Conservation (phyloP, 2,113 vertebrate genomes). For the Chunga burmeisteri region DNA sequence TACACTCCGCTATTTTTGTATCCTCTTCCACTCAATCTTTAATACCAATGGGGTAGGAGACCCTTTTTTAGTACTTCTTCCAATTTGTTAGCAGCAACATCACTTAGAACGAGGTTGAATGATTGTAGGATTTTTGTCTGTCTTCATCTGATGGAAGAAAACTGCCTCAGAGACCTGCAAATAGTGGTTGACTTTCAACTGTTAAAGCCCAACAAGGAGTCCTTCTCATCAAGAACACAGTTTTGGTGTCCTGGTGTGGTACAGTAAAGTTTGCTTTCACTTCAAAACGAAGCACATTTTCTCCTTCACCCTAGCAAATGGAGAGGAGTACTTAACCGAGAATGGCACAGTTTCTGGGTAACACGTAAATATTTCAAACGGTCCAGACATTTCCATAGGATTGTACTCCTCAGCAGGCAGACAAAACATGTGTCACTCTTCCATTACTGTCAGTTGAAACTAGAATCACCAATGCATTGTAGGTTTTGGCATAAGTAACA, state of each 20-base stretch:
- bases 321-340: background rate
- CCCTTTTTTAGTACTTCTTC: background rate
- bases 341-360: background rate
- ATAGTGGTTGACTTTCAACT: background rate
- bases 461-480: background rate
- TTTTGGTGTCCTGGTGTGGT: background rate
- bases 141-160: background rate
- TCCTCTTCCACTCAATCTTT: background rate
- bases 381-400: background rate
- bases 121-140: background rate
- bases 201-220: background rate
- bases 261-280: background rate
- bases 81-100: background rate
- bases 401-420: background rate
- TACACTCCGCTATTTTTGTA: background rate
- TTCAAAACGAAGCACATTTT: background rate
- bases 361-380: background rate
- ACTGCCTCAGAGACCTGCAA: background rate
- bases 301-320: background rate
- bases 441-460: background rate
- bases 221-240: background rate
- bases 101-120: background rate
- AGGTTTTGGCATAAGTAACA: background rate
- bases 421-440: background rate
- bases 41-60: background rate